phyloP scores from a whole-genome alignment of 2,888 invertebrate genomes.

The Brachypterus glaber region DNA sequence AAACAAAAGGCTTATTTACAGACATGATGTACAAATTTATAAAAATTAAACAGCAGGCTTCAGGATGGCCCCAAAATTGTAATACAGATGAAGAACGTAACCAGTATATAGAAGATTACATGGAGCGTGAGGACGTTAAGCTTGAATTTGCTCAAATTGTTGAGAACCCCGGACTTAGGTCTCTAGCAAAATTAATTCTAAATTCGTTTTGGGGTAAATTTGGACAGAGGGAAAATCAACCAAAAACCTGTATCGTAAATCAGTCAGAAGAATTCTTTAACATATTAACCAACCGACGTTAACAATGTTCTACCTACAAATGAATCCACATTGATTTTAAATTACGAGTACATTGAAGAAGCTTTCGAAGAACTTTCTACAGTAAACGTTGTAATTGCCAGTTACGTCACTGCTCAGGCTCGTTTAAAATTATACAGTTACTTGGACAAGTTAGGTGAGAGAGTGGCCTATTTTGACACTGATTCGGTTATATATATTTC shows the following conservation, averaged over 20 bases:
- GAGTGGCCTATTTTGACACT: too few species aligned
- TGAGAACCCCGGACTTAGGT: conserved; percentile 15
- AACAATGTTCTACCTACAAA: conserved; percentile 10
- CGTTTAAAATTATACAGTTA: too few species aligned
- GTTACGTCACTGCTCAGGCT: too few species aligned
- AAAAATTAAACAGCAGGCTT: conserved; percentile 24
- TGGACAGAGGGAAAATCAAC: conserved; percentile 17
- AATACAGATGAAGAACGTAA: conserved; percentile 11
- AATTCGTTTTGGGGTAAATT: conserved; percentile 18
- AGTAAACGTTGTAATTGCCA: conserved; percentile 32
- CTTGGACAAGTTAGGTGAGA: too few species aligned
- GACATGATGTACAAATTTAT: conserved; percentile 25
- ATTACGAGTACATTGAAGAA: conserved; percentile 20
- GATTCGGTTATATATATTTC: too few species aligned
- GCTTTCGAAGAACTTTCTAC: conserved; percentile 12
- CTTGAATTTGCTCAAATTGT: conserved; percentile 8
- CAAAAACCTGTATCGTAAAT: conserved; percentile 13
- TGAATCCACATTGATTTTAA: conserved; percentile 19
- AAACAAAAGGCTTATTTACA: conserved; percentile 24
- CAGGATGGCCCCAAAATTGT: conserved; percentile 21
- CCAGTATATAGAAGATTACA: conserved; percentile 15
- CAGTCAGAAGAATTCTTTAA: conserved; percentile 6
- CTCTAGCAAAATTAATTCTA: conserved; percentile 14
- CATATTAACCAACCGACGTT: conserved; percentile 9
- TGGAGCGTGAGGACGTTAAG: conserved; percentile 13